Percentiles rank a stretch among this genome's conserved stretches.
These are phyloP conservation scores for Meriones unguiculatus DNA, from an alignment of 2,113 vertebrate species.

Conservation along the genomic window DNA sequence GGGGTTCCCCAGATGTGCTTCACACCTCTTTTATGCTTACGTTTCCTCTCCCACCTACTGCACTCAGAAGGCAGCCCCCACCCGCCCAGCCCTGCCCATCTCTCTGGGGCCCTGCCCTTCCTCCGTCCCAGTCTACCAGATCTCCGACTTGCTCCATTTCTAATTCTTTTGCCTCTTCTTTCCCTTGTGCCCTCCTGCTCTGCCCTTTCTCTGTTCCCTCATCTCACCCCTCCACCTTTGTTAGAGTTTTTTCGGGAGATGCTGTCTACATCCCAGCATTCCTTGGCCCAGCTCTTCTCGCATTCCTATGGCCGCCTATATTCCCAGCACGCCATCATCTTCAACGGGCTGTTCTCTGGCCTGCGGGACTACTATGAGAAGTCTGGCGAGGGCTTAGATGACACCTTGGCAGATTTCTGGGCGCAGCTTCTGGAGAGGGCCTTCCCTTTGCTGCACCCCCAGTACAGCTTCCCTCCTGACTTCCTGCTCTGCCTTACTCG, in stretches of 20 bases:
- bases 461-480: constrained; percentile 92
- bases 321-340: constrained; percentile 89
- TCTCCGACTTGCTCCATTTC: constrained; percentile 23
- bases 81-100: not conserved
- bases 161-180: constrained; percentile 62
- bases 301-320: constrained; percentile 93
- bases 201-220: not conserved
- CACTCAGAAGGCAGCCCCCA: not conserved
- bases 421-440: constrained; percentile 91
- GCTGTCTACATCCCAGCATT: constrained; percentile 91
- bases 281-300: constrained; percentile 93
- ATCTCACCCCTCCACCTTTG: constrained; percentile 56
- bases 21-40: not conserved
- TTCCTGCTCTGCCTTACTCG: constrained; percentile 94
- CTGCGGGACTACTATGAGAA: constrained; percentile 92
- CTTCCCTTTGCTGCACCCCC: constrained; percentile 93
- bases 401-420: constrained; percentile 94
- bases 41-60: not conserved
- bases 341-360: constrained; percentile 84
- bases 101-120: not conserved
- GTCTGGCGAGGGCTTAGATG: constrained; percentile 90
- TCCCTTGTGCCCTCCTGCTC: constrained; percentile 6
- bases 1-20: not conserved
- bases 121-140: not conserved
- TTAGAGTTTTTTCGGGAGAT: constrained; percentile 93